phyloP scores from a whole-genome alignment of 2,113 vertebrate genomes.

The Dryoscopus gambensis region DNA sequence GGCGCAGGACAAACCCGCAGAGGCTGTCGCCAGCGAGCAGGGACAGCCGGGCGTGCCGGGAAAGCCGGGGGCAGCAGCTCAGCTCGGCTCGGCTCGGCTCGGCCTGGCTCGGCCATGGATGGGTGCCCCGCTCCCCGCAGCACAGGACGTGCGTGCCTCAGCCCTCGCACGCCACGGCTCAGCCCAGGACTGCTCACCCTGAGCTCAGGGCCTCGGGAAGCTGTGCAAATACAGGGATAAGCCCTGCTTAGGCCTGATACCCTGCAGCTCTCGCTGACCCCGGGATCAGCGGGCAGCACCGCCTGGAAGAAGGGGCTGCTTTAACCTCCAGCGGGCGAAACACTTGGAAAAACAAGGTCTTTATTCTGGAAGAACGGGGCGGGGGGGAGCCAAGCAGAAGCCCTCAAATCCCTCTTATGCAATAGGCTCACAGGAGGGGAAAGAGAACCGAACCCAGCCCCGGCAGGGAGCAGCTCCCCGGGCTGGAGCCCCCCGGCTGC shows the following conservation, averaged over 20 bases:
- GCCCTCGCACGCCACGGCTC: background rate
- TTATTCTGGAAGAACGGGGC: background rate
- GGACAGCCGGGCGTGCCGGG: rapidly evolving
- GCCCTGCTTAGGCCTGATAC: background rate
- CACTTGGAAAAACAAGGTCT: background rate
- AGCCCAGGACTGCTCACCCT: background rate
- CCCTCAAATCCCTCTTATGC: conserved; percentile 20
- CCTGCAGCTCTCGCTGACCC: background rate
- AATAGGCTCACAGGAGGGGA: background rate
- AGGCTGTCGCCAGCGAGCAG: background rate
- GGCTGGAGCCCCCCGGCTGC: background rate
- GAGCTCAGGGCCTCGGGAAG: background rate
- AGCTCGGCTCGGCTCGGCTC: background rate
- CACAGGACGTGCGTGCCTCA: background rate
- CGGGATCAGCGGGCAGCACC: background rate
- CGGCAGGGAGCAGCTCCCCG: background rate
- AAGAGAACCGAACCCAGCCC: rapidly evolving
- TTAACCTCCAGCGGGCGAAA: background rate
- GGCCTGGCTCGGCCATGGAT: no score
- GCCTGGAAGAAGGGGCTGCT: background rate
- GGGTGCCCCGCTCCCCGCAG: background rate
- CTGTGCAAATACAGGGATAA: background rate
- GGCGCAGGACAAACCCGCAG: background rate
- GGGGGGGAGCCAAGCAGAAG: background rate
- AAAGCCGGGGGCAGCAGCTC: background rate